Evolutionary conservation across 2,113 vertebrate species (phyloP).

Genomic region (Fukomys damarensis): DNA sequence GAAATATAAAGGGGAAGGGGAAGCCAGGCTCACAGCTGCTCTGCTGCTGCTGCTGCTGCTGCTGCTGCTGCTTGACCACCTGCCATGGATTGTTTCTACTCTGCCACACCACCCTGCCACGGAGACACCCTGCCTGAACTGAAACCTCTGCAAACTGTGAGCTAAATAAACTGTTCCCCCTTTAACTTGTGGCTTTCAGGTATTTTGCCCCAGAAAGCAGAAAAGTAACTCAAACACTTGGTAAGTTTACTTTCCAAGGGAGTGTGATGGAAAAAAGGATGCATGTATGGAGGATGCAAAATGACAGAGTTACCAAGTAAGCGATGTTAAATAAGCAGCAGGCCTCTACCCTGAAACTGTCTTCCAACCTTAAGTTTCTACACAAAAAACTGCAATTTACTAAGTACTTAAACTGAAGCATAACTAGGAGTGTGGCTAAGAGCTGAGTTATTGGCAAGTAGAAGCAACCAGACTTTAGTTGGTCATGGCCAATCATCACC

Average conservation of each 20-base stretch:
- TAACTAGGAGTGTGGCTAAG: not conserved
- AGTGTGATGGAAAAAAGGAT: not conserved
- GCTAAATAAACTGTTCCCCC: not conserved
- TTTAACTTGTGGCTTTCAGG: not conserved
- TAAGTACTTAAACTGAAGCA: not conserved
- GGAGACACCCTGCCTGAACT: not conserved
- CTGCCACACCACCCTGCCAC: not conserved
- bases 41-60: not conserved
- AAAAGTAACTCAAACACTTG: not conserved
- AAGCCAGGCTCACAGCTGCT: not conserved
- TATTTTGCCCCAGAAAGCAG: not conserved
- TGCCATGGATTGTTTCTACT: not conserved
- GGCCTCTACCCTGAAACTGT: not conserved
- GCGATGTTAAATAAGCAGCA: not conserved
- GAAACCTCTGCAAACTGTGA: not conserved
- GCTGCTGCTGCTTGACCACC: not conserved
- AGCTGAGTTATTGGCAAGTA: not conserved
- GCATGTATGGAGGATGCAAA: not conserved
- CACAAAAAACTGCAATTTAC: not conserved
- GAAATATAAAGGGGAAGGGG: not conserved
- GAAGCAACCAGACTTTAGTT: not conserved
- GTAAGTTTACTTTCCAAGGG: not conserved
- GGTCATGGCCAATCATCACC: not conserved
- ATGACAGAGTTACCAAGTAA: not conserved
- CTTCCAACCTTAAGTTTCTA: not conserved